These are phyloP conservation scores for Teleopsis dalmanni DNA, from an alignment of 1,140 invertebrate genomes.

Conservation along the genomic window DNA sequence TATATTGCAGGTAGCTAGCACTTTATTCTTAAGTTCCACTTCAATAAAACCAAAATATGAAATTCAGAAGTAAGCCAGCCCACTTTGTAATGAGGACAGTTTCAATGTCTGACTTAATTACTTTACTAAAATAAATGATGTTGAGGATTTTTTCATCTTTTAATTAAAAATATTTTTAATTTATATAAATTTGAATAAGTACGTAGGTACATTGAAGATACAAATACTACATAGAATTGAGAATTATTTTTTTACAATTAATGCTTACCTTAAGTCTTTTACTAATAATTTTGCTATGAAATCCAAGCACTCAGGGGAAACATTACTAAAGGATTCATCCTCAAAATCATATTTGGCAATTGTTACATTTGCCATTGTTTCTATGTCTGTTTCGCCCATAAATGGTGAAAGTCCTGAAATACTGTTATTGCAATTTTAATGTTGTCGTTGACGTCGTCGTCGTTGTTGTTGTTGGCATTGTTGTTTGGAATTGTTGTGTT, in stretches of 20 bases:
- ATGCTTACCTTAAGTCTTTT: slow-evolving; percentile 82
- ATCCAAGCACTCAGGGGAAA: slow-evolving; percentile 86
- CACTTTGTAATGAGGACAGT: too few relatives aligned
- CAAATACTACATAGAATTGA: too few relatives aligned
- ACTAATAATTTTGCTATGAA: slow-evolving; percentile 82
- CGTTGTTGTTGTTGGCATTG: slow-evolving; percentile 14
- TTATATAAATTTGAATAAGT: too few relatives aligned
- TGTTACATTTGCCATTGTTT: slow-evolving; percentile 96
- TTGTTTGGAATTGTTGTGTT: slow-evolving; percentile 8
- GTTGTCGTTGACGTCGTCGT: background rate
- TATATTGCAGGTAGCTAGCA: too few relatives aligned
- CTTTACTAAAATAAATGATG: too few relatives aligned
- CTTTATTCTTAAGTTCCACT: too few relatives aligned
- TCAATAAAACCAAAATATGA: too few relatives aligned
- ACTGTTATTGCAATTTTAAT: slow-evolving; percentile 47
- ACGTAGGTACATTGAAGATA: too few relatives aligned
- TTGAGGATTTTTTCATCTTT: too few relatives aligned
- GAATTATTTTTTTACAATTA: background rate
- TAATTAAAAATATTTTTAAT: too few relatives aligned
- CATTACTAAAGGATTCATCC: slow-evolving; percentile 86
- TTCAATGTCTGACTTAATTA: too few relatives aligned
- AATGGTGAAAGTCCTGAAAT: slow-evolving; percentile 95
- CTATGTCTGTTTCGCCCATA: slow-evolving; percentile 93
- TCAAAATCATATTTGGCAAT: slow-evolving; percentile 93
- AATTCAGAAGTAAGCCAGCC: too few relatives aligned